Percentiles rank a stretch among this genome's conserved stretches.
Conservation (phyloP, 2,113 vertebrate species). For the Chloroceryle aenea region DNA sequence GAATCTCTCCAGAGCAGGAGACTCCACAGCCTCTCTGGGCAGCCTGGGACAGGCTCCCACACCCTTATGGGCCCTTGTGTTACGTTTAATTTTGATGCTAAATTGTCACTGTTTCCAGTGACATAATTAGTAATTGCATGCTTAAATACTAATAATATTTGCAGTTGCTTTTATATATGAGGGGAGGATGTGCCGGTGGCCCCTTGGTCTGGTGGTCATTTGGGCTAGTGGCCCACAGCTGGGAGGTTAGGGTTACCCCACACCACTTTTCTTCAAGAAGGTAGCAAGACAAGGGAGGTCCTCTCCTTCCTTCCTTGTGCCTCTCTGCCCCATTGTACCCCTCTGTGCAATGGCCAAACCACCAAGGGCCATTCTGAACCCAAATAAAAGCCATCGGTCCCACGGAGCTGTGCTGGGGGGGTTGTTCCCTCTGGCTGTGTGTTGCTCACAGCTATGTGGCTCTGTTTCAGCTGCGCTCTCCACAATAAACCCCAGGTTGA, state of each 20-base stretch:
- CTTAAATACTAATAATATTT: neutral
- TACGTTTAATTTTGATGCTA: neutral
- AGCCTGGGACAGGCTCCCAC: too few relatives aligned
- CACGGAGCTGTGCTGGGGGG: accelerated
- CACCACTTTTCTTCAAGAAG: neutral
- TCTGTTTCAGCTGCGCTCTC: neutral
- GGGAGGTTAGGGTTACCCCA: neutral
- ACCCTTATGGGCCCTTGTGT: neutral
- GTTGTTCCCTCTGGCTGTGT: neutral
- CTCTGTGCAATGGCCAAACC: accelerated
- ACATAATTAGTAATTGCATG: neutral
- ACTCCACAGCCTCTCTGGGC: too few relatives aligned
- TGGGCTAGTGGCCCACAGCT: neutral
- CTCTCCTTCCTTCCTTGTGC: neutral
- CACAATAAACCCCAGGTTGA: neutral
- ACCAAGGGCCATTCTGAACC: accelerated
- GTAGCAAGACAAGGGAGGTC: neutral
- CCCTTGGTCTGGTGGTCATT: neutral
- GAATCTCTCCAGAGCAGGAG: neutral
- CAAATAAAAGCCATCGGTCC: neutral
- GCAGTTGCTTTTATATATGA: neutral
- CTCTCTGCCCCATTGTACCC: accelerated
- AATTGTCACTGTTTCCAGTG: neutral
- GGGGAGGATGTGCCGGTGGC: neutral
- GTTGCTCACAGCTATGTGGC: neutral